Conservation (phyloP, 2,113 vertebrate species). For the Hippolais icterina region DNA sequence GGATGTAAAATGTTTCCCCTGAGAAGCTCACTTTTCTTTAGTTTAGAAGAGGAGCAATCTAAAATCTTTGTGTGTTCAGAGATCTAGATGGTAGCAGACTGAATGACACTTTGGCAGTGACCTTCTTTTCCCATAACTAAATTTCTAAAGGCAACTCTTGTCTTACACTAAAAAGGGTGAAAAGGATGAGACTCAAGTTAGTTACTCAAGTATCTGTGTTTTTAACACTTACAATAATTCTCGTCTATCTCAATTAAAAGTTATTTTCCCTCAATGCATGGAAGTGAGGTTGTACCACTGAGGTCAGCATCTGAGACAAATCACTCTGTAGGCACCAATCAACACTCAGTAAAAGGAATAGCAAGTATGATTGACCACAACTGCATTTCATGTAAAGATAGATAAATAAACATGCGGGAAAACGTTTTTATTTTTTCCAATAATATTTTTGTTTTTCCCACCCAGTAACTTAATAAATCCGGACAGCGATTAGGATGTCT, state of each 20-base stretch:
- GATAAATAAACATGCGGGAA: not conserved
- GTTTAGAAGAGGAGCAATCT: not conserved
- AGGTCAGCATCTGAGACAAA: not conserved
- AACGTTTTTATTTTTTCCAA: not conserved
- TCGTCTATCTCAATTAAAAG: not conserved
- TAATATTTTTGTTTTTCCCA: not conserved
- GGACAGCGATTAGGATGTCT: not conserved
- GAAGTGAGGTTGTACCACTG: not conserved
- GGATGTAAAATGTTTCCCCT: not conserved
- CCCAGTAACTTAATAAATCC: not conserved
- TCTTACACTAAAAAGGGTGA: not conserved
- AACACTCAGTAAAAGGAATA: not conserved
- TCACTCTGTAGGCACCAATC: not conserved
- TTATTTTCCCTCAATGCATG: not conserved
- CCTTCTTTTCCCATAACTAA: not conserved
- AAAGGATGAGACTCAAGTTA: not conserved
- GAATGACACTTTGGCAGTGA: not conserved
- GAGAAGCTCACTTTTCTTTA: not conserved
- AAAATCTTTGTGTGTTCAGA: not conserved
- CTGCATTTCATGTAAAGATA: not conserved
- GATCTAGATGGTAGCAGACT: not conserved
- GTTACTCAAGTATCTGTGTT: not conserved
- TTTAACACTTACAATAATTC: not conserved
- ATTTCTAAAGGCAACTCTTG: not conserved
- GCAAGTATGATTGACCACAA: not conserved